Conservation (phyloP, 2,113 vertebrate genomes). For the Trichechus manatus region DNA sequence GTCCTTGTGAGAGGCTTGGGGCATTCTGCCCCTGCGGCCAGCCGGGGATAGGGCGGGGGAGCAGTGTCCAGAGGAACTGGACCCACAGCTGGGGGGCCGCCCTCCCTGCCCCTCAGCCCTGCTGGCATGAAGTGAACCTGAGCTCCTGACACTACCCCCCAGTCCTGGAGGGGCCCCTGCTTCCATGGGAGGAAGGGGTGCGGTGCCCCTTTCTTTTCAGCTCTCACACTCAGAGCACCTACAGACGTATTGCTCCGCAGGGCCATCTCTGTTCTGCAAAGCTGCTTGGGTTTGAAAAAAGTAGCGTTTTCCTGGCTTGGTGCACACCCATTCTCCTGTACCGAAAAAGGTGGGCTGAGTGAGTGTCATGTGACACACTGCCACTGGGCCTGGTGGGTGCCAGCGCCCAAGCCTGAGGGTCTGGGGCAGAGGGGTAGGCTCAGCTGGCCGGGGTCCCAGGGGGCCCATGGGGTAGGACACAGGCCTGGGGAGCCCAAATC, state of each 20-base stretch:
- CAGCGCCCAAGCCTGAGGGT: neutral
- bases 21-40: neutral
- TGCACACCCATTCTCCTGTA: slow-evolving; percentile 6
- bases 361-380: neutral
- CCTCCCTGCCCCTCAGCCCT: neutral
- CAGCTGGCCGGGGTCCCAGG: neutral
- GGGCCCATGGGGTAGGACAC: rapidly evolving
- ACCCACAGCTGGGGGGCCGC: neutral
- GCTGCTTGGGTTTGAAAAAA: slow-evolving; percentile 47
- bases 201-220: neutral
- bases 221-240: neutral
- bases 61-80: neutral
- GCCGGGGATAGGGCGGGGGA: neutral
- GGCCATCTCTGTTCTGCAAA: neutral
- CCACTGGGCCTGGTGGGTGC: neutral
- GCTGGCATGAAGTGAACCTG: slow-evolving; percentile 51
- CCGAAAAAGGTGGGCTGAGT: neutral
- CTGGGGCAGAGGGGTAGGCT: neutral
- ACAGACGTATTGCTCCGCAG: neutral
- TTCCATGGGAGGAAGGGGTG: neutral
- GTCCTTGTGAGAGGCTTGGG: neutral
- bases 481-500: neutral
- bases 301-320: slow-evolving; percentile 45
- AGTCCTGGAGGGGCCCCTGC: neutral
- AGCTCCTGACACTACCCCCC: neutral